Conservation (phyloP, 1,140 invertebrate genomes). For the Solenopsis invicta region DNA sequence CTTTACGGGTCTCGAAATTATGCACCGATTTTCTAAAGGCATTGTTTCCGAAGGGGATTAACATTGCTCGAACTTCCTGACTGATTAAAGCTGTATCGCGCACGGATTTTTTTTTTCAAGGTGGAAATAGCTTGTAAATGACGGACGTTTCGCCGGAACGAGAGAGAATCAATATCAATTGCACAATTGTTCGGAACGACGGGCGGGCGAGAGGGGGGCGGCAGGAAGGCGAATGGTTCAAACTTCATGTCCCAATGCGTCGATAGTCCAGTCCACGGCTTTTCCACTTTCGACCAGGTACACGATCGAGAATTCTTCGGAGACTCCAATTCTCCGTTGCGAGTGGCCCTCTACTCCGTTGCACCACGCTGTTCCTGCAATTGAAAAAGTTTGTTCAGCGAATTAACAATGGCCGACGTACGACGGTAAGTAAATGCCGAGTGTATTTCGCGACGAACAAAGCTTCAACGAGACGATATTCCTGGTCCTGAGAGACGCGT, state of each 20-base stretch:
- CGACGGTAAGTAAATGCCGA: conserved; percentile 65
- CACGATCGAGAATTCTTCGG: conserved; percentile 59
- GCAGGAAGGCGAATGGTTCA: not conserved
- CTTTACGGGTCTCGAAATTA: not conserved
- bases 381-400: conserved; percentile 67
- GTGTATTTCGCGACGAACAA: conserved; percentile 34
- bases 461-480: conserved; percentile 59
- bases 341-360: conserved; percentile 27
- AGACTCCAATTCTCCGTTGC: conserved; percentile 47
- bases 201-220: not conserved
- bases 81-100: conserved; percentile 17
- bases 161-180: conserved; percentile 54
- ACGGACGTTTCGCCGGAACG: conserved; percentile 28
- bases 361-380: conserved; percentile 1
- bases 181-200: conserved; percentile 46
- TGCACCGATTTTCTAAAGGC: not conserved
- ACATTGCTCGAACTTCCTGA: conserved; percentile 7
- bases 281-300: conserved; percentile 43
- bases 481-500: conserved; percentile 17
- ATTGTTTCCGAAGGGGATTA: not conserved
- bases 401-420: conserved; percentile 63
- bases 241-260: conserved; percentile 54
- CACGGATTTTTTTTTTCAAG: not conserved
- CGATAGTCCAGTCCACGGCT: conserved; percentile 51
- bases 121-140: conserved; percentile 41